phyloP scores from a whole-genome alignment of 2,888 invertebrate species.

The Margaritifera margaritifera region DNA sequence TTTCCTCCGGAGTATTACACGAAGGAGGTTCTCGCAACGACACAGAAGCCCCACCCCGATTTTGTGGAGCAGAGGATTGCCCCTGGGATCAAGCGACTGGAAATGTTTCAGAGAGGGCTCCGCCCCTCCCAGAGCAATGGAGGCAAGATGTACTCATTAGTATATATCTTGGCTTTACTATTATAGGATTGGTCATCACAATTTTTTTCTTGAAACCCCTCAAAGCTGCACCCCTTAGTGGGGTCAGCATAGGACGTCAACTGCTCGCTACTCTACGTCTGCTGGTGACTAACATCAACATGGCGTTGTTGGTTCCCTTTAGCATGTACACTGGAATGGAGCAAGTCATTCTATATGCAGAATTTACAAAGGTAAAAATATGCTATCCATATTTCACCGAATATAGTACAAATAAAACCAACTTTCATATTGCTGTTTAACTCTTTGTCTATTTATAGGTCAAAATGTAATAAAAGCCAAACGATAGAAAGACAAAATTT shows the following conservation, averaged over 20 bases:
- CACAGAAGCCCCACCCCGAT: constrained; percentile 11
- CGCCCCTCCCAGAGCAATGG: constrained; percentile 22
- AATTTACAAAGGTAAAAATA: constrained; percentile 46
- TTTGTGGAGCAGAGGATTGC: constrained; percentile 48
- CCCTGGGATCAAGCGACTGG: constrained; percentile 23
- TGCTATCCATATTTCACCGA: no score
- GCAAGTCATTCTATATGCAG: constrained; percentile 48
- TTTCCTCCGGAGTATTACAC: constrained; percentile 38
- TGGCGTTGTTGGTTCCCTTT: constrained; percentile 47
- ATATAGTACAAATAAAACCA: no score
- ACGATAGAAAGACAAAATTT: no score
- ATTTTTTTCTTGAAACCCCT: constrained; percentile 39
- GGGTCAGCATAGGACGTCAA: constrained; percentile 24
- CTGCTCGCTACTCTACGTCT: constrained; percentile 39
- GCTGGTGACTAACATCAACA: constrained; percentile 40
- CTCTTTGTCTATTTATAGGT: no score
- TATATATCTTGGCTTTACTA: constrained; percentile 42
- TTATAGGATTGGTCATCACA: constrained; percentile 43
- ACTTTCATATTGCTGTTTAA: no score
- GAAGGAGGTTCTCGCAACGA: constrained; percentile 6
- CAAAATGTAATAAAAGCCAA: no score
- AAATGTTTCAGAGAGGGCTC: constrained; percentile 9
- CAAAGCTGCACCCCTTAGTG: constrained; percentile 27
- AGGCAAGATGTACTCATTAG: constrained; percentile 40
- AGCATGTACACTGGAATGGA: constrained; percentile 49